These are phyloP conservation scores for Otolemur garnettii DNA, from an alignment of 2,113 vertebrate species.

Conservation along the genomic window DNA sequence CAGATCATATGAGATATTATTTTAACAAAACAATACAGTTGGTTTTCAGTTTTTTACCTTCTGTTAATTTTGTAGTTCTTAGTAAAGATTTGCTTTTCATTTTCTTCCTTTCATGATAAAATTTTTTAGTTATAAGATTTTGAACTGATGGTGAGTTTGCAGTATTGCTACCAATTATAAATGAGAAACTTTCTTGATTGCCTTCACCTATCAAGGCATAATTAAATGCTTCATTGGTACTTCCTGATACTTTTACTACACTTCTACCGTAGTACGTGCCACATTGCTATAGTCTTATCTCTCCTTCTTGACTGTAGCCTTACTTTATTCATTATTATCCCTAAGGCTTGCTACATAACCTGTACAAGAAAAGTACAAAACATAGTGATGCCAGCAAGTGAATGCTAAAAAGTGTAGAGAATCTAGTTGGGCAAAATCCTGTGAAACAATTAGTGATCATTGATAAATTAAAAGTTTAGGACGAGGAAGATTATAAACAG, in stretches of 20 bases:
- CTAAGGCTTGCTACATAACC: background rate
- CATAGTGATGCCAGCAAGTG: background rate
- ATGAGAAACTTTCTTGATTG: background rate
- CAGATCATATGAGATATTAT: background rate
- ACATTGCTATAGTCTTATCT: background rate
- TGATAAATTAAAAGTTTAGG: background rate
- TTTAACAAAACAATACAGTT: constrained; percentile 33
- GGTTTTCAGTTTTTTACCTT: background rate
- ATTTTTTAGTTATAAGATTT: background rate
- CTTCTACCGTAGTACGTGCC: background rate
- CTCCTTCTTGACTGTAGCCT: background rate
- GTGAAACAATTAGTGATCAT: background rate
- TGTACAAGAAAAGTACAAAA: background rate
- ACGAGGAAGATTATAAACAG: background rate
- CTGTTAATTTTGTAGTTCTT: background rate
- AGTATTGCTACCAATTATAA: background rate
- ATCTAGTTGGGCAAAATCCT: background rate
- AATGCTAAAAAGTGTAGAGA: background rate
- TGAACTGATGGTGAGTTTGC: background rate
- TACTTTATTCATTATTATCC: background rate
- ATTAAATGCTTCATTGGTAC: background rate
- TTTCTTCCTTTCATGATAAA: constrained; percentile 8
- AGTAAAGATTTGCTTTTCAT: background rate
- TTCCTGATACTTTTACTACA: background rate
- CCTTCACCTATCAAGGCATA: background rate